phyloP scores from a whole-genome alignment of 2,797 vertebrate species.

The Enteromius treurensis region DNA sequence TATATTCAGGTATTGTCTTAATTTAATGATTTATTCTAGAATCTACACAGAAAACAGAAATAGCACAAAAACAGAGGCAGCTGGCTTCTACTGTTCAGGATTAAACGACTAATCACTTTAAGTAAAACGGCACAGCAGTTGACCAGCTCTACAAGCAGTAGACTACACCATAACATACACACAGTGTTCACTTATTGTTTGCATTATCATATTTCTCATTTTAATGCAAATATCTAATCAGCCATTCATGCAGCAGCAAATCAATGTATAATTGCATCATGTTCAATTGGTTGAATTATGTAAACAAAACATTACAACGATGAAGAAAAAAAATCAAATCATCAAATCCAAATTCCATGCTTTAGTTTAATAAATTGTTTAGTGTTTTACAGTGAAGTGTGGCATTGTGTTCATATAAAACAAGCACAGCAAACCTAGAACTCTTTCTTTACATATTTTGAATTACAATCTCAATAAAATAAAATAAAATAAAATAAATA shows the following conservation, averaged over 20 bases:
- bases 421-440: neutral
- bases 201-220: neutral
- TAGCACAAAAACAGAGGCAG: constrained; percentile 50
- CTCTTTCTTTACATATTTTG: neutral
- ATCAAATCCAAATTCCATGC: neutral
- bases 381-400: neutral
- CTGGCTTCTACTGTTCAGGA: constrained; percentile 46
- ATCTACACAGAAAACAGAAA: constrained; percentile 16
- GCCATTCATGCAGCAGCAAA: neutral
- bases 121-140: constrained; percentile 17
- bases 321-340: neutral
- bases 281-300: neutral
- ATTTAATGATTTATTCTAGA: constrained; percentile 9
- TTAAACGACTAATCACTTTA: constrained; percentile 57
- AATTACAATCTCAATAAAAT: neutral
- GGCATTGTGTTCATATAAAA: neutral
- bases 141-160: constrained; percentile 10
- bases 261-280: neutral
- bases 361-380: neutral
- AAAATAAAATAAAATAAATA: too few relatives aligned
- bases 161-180: neutral
- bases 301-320: neutral
- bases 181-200: neutral
- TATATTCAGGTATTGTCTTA: constrained; percentile 1
- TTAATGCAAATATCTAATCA: neutral